phyloP scores from a whole-genome alignment of 2,888 invertebrate species.

The Eupithecia tripunctaria region DNA sequence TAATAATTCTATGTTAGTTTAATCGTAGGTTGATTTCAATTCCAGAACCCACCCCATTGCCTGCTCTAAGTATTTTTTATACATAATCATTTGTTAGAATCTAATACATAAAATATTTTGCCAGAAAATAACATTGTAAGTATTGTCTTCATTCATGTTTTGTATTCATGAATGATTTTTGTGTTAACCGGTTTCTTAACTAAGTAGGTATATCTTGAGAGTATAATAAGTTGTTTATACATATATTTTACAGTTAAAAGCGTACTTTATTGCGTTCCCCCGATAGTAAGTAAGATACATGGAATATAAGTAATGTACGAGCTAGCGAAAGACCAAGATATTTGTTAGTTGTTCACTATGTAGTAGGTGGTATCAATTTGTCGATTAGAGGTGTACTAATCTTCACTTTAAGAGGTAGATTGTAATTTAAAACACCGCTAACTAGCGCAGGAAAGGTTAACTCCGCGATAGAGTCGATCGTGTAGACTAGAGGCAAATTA shows the following conservation, averaged over 20 bases:
- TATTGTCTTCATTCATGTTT: background rate
- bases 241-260: conserved; percentile 82
- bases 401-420: conserved; percentile 83
- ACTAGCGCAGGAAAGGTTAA: conserved; percentile 70
- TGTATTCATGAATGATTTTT: background rate
- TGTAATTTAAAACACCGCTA: conserved; percentile 78
- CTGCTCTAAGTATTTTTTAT: conserved; percentile 46
- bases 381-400: conserved; percentile 46
- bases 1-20: conserved; percentile 54
- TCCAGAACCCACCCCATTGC: conserved; percentile 51
- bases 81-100: background rate
- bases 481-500: conserved; percentile 68
- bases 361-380: conserved; percentile 14
- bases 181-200: conserved; percentile 7
- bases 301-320: conserved; percentile 43
- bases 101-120: background rate
- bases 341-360: conserved; percentile 12
- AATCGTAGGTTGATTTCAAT: conserved; percentile 11
- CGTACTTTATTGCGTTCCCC: conserved; percentile 90
- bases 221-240: conserved; percentile 49
- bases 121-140: background rate
- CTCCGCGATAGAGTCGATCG: conserved; percentile 59
- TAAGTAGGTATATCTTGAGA: conserved; percentile 48
- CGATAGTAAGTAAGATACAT: conserved; percentile 69
- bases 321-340: background rate